Evolutionary conservation across 2,888 invertebrate species (phyloP).

Genomic region (Escarpia spicata): DNA sequence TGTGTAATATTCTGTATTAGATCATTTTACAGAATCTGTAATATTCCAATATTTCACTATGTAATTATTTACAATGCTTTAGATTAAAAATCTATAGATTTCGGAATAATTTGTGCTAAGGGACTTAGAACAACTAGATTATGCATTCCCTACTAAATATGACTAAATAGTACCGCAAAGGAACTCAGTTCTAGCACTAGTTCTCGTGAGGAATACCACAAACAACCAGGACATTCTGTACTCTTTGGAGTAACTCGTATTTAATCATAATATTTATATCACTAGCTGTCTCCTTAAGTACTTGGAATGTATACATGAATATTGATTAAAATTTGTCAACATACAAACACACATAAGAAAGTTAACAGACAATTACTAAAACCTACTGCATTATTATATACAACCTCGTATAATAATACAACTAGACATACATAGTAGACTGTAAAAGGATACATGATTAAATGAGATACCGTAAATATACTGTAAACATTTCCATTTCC

Average conservation of each 20-base stretch:
- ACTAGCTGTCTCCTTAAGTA: neutral
- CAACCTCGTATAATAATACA: neutral
- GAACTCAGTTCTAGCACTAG: neutral
- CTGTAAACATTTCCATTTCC: neutral
- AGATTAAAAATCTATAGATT: too few relatives aligned
- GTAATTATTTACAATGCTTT: too few relatives aligned
- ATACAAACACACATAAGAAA: neutral
- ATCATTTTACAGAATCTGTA: too few relatives aligned
- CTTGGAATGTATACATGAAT: conserved; percentile 4
- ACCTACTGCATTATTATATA: neutral
- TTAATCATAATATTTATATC: neutral
- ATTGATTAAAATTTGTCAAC: neutral
- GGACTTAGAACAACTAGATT: neutral
- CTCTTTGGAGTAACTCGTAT: neutral
- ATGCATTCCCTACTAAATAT: neutral
- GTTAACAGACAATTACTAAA: conserved; percentile 4
- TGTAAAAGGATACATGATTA: neutral
- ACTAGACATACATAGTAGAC: neutral
- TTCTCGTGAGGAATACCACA: neutral
- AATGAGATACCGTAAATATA: neutral
- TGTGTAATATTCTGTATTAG: too few relatives aligned
- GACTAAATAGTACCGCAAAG: neutral
- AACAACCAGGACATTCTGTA: neutral
- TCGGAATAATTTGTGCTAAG: too few relatives aligned
- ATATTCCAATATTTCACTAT: too few relatives aligned